These are phyloP conservation scores for Aphaenogaster rudis DNA, from an alignment of 1,140 invertebrate species.

Conservation along the genomic window DNA sequence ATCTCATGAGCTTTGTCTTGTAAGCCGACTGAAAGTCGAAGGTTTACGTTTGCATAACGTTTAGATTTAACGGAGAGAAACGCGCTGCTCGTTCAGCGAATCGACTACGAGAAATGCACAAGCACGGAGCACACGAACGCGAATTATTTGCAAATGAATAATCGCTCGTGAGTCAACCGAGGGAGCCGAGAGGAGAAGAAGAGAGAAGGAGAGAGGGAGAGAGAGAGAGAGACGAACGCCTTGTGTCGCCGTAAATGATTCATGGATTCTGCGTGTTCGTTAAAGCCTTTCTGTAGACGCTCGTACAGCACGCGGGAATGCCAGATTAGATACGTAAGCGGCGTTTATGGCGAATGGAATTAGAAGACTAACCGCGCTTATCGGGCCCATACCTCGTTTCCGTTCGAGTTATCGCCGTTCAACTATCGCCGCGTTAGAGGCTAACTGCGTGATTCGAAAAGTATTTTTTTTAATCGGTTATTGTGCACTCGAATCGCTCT, in stretches of 20 bases:
- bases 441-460: conserved; percentile 48
- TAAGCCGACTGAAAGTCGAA: not conserved
- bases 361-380: conserved; percentile 75
- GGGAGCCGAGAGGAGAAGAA: not conserved
- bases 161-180: conserved; percentile 74
- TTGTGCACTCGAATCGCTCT: conserved; percentile 47
- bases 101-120: conserved; percentile 53
- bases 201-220: not conserved
- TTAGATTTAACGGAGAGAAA: conserved; percentile 51
- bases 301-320: conserved; percentile 65
- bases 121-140: conserved; percentile 26
- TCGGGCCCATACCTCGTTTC: conserved; percentile 74
- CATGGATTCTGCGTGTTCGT: conserved; percentile 76
- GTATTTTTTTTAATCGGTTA: conserved; percentile 59
- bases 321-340: conserved; percentile 80
- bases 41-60: conserved; percentile 50
- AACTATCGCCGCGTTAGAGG: conserved; percentile 60
- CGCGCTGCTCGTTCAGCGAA: conserved; percentile 42
- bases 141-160: conserved; percentile 78
- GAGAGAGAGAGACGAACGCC: conserved; percentile 45
- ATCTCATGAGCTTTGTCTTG: not conserved
- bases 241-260: conserved; percentile 73
- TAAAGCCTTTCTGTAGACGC: conserved; percentile 73
- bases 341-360: conserved; percentile 77
- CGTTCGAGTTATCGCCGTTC: conserved; percentile 71